Percentiles rank a stretch among this genome's conserved stretches.
phyloP scores from a whole-genome alignment of 1,140 invertebrate genomes.

The Tetragnatha versicolor region DNA sequence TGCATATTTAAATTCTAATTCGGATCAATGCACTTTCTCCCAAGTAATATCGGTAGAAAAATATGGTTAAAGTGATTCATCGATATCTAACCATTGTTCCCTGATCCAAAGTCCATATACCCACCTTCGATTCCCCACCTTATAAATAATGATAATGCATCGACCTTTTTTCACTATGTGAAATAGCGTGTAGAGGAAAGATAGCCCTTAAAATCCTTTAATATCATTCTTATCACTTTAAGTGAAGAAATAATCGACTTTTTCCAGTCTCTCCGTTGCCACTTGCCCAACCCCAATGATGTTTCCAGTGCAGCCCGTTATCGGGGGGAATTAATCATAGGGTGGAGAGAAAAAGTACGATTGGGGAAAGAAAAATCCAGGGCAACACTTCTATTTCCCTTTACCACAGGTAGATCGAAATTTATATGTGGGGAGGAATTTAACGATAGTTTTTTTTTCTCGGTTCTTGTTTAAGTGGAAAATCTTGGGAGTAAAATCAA shows the following conservation, averaged over 20 bases:
- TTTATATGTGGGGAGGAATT: not conserved
- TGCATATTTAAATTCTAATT: constrained; percentile 26
- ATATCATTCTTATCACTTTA: constrained; percentile 48
- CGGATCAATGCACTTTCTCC: constrained; percentile 7
- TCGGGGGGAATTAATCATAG: constrained; percentile 39
- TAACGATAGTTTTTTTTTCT: no score
- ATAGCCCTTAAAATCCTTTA: constrained; percentile 46
- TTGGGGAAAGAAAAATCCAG: not conserved
- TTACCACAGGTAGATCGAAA: constrained; percentile 43
- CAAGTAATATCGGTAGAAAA: constrained; percentile 22
- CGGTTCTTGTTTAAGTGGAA: no score
- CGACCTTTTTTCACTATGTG: constrained; percentile 6
- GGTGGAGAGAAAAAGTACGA: constrained; percentile 6
- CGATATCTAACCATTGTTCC: constrained; percentile 16
- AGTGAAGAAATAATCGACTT: constrained; percentile 46
- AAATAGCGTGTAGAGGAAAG: constrained; percentile 20
- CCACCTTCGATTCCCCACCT: not conserved
- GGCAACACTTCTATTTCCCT: not conserved
- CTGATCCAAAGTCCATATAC: not conserved
- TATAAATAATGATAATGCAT: constrained; percentile 40
- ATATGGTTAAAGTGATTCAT: not conserved
- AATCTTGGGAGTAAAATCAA: no score
- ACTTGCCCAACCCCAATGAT: constrained; percentile 30
- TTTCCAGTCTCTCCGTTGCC: constrained; percentile 32
- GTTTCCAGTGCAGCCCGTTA: constrained; percentile 27